phyloP scores from a whole-genome alignment of 35 echinoderm and acorn worm species.

The Antedon bifida region DNA sequence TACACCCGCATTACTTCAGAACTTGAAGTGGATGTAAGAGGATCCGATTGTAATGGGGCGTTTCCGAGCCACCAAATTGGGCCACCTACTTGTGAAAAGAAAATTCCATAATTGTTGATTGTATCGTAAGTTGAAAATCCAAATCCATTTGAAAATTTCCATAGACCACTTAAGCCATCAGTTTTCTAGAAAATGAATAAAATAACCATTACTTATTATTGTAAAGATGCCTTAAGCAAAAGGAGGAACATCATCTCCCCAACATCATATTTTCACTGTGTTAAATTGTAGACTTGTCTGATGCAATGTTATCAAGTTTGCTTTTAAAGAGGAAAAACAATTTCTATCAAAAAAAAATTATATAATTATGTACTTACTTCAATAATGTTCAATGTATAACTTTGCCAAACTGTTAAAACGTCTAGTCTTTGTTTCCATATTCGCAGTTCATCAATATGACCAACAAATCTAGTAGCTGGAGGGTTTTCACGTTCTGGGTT shows the following conservation, averaged over 20 bases:
- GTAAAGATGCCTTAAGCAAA: too few species aligned
- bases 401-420: constrained; percentile 27
- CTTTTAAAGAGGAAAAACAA: too few species aligned
- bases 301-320: too few species aligned
- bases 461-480: constrained; percentile 17
- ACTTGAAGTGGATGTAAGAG: neutral
- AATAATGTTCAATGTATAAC: constrained; percentile 27
- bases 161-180: constrained; percentile 31
- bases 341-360: too few species aligned
- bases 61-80: constrained; percentile 37
- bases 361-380: neutral
- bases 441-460: constrained; percentile 66
- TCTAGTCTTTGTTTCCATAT: constrained; percentile 59
- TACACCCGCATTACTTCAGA: constrained; percentile 25
- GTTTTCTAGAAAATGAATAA: neutral
- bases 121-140: constrained; percentile 21
- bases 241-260: too few species aligned
- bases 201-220: neutral
- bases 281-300: too few species aligned
- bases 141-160: constrained; percentile 63
- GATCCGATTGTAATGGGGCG: constrained; percentile 19
- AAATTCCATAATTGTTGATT: constrained; percentile 15
- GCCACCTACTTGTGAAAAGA: constrained; percentile 16
- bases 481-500: constrained; percentile 9
- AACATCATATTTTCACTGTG: too few species aligned